These are phyloP conservation scores for Mesaphorura yosii DNA, from an alignment of 1,140 invertebrate genomes.

Conservation along the genomic window DNA sequence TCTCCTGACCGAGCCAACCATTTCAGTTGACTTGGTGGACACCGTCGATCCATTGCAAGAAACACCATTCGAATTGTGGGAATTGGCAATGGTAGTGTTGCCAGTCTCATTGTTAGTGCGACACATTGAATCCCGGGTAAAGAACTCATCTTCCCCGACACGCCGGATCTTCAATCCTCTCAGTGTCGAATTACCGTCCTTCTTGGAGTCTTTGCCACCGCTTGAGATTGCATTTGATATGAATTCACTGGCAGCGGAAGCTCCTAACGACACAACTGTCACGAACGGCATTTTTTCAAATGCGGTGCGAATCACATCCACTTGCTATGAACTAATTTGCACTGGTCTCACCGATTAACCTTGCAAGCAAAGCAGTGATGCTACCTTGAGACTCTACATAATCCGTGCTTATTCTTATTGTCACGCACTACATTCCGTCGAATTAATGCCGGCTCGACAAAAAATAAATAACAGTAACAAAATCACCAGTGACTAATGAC, in stretches of 20 bases:
- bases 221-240: conserved; percentile 15
- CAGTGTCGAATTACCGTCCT: conserved; percentile 12
- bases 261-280: conserved; percentile 28
- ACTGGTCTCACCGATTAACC: too few relatives aligned
- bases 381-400: too few relatives aligned
- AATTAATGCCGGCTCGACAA: too few relatives aligned
- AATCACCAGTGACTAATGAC: not conserved
- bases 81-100: not conserved
- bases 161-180: conserved; percentile 17
- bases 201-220: conserved; percentile 5
- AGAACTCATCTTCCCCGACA: conserved; percentile 25
- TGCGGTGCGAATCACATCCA: too few relatives aligned
- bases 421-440: too few relatives aligned
- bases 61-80: too few relatives aligned
- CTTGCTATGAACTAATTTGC: too few relatives aligned
- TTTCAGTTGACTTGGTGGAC: too few relatives aligned
- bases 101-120: not conserved
- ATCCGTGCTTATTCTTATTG: too few relatives aligned
- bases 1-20: conserved; percentile 9
- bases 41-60: too few relatives aligned
- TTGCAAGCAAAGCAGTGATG: too few relatives aligned
- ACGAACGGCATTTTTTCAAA: conserved; percentile 28
- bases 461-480: too few relatives aligned
- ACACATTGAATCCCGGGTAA: not conserved
- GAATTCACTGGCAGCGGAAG: conserved; percentile 25